Evolutionary conservation across 2,113 vertebrate species (phyloP), one percentile per base, ranked within the genome.

Genomic region (Hippocampus guttulatus): DNA sequence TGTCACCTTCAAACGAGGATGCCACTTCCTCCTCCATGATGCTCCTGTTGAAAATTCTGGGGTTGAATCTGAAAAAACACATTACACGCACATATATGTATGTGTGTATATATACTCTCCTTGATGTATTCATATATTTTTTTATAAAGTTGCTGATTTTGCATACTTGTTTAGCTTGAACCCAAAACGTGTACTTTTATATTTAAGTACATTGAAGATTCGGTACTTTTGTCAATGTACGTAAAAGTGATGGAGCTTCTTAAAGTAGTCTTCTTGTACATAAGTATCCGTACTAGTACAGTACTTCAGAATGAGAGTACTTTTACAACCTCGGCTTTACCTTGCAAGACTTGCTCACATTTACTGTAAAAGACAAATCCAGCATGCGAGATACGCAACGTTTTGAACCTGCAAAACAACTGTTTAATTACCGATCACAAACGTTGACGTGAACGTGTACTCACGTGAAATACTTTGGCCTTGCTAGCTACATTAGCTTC

Each of bases 11-110:
- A 3, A 3, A 76, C 2, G 80, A 68, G 23, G 23, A 27, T 6
- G 15, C 23, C 41, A 70, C 82, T 62, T 82, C 81, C 69, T 83
- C 85, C 70, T 89, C 86, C 85, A 89, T 87, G 0, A 14, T 67
- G 68, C 45, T 18, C 25, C 14, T 27, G 57, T 51, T 16, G 47
- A 51, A 18, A 6, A 51, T 18, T 52, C 51, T 21, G 25, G 25
- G 25, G 20, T 21, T 21, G 14, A 52, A 52, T 7, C 20, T n/a
- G 20, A 52, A 52, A n/a, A 52, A 21, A 52, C 7, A 52, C 2
- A 9, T 18, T 4, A 27, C 25, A 27, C 25, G 25, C 25, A 27
- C 25, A 27, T 27, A 27, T 27, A 27, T 2, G 25, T 27, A 27
- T 27, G 25, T 27, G 25, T 27, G 25, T 27, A 27, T 1, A 27